Conservation (phyloP, 1,140 invertebrate genomes). For the Latrodectus geometricus region DNA sequence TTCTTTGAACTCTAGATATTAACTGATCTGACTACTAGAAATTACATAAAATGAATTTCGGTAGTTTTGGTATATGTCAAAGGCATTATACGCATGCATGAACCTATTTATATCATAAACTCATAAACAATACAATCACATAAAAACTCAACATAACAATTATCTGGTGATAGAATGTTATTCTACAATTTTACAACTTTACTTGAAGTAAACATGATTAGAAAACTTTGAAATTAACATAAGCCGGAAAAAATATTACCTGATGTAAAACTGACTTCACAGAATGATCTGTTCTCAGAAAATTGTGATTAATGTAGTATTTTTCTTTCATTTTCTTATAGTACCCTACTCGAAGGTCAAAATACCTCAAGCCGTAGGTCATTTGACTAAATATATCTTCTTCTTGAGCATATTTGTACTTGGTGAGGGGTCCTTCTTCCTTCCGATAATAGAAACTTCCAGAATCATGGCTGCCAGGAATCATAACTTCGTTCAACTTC, state of each 20-base stretch:
- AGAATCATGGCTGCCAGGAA: conserved; percentile 77
- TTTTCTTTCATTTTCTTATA: conserved; percentile 68
- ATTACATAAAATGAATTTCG: too few species aligned
- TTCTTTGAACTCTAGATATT: too few species aligned
- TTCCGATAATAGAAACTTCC: conserved; percentile 73
- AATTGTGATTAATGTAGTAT: conserved; percentile 76
- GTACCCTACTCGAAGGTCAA: conserved; percentile 79
- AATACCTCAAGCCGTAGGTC: conserved; percentile 80
- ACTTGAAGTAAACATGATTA: too few species aligned
- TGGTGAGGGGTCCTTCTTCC: conserved; percentile 72
- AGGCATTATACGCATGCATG: too few species aligned
- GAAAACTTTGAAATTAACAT: too few species aligned
- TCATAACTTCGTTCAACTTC: conserved; percentile 72
- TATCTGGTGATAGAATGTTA: too few species aligned
- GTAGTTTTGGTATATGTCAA: too few species aligned
- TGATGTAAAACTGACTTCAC: conserved; percentile 55
- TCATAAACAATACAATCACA: too few species aligned
- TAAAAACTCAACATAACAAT: too few species aligned
- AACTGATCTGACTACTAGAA: too few species aligned
- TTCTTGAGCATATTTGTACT: conserved; percentile 73
- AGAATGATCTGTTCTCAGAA: conserved; percentile 67
- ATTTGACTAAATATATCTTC: conserved; percentile 82
- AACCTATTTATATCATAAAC: too few species aligned
- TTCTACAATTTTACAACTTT: too few species aligned
- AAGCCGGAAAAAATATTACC: conserved; percentile 62